Base-by-base conservation (phyloP, 1,140 invertebrate species). In the Pemphigus obesinymphae region DNA sequence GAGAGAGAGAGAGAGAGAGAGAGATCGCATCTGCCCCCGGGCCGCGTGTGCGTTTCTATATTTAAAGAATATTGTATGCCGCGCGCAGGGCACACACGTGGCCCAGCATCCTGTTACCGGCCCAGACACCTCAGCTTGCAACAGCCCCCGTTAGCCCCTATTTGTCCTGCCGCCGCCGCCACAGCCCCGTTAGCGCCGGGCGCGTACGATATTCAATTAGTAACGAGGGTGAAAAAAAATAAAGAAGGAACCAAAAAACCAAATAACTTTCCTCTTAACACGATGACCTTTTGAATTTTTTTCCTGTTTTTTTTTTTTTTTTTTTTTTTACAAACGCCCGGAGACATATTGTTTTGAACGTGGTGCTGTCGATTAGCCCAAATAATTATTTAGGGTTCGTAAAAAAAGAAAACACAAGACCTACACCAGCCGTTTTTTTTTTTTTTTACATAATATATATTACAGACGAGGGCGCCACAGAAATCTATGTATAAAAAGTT, bases 41-140 rank as follows among this genome's bases (percentile, higher is more conserved):
- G 40, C 55, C 76, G 55, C 37, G 70, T 20, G 26, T 61, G 37
- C 11, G 20, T 80, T 80, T 80, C 76, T 80, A 80, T 80, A 80
- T 80, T 80, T 80, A 80, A 80, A 80, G 76, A 80, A 80, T 73
- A 73, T 73, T n/a, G 50, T 31, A 73, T 80, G 55, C 31, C 20
- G n/a, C 53, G 23, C 29, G n/a, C n/a, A n/a, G 72, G 29, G 48
- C 11, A 50, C 50, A 40, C 76, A 80, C 76, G 76, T 80, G 76
- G 37, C 53, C 37, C 76, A 80, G 76, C 76, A 80, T 80, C 76
- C 76, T 80, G 76, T 80, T 80, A 63, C 76, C 37, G 55, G 50
- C 50, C 48, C 75, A 75, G 75, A 78, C 75, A 78, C 75, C 75
- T 78, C 53, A 53, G 75, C 53, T 55, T 53, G 29, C 43, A 45